Evolutionary conservation across 2,113 vertebrate genomes (phyloP), one percentile per base, ranked within the genome.

Genomic region (Origma solitaria): DNA sequence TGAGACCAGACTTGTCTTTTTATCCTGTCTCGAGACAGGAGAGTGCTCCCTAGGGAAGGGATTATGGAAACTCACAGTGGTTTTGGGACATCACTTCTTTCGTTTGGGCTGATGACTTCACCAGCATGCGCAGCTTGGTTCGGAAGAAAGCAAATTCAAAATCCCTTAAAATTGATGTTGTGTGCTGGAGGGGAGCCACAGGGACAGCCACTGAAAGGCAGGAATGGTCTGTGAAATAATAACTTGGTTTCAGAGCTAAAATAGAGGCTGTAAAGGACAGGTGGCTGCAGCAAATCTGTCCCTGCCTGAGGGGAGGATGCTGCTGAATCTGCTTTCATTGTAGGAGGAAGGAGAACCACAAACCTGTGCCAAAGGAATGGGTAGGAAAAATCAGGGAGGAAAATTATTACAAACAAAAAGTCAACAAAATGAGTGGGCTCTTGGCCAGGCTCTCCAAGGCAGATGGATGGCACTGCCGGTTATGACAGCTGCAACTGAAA

Each of bases 401-500:
- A 84, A 84, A 49, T 61, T 49, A 64, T 37, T 64, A 33, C 21
- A 33, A 83, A 17, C 10, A 14, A 79, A 82, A 94, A 60, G 51
- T 62, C 69, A 79, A 69, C 50, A 95, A 93, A 86, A 66, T 5
- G 10, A 65, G 30, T 11, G 27, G 92, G 77, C 54, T 93, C 35
- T 70, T 13, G 23, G 71, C 91, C 94, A 96, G 68, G 16, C 13
- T 90, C 22, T 80, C 78, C 23, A 17, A 91, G 65, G 86, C 95
- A 98, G 94, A 97, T 97, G 95, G 95, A 96, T 97, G 92, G 77
- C 47, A 80, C 33, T 90, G 37, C 71, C 82, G 80, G 61, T 88
- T 94, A 76, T 65, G 89, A 94, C 95, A 97, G 82, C 96, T 97
- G 96, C 86, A 94, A 70, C 53, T 71, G n/a, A 92, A 94, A 95